Evolutionary conservation across 1,140 invertebrate genomes (phyloP), one percentile per base, ranked within the genome.

Genomic region (Piezodorus guildinii): DNA sequence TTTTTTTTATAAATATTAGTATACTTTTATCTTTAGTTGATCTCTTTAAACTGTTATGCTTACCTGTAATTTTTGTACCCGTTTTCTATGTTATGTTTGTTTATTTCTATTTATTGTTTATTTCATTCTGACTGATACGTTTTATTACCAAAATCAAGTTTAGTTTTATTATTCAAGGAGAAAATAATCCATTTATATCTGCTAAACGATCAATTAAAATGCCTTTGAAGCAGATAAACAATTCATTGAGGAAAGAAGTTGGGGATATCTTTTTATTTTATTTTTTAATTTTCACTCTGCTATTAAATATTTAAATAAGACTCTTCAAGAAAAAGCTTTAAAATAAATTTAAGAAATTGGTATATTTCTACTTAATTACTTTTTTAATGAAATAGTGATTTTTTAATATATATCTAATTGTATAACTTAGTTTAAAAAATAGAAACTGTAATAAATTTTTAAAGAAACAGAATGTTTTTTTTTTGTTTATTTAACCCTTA

Each of bases 211-310:
- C 12, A 10, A 39, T 39, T 39, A 10, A 10, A 39, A 39, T 5
- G 34, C 34, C 12, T 10, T 39, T 39, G 34, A 39, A 39, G 34
- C 12, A 39, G 6, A 39, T 8, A 10, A 39, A 39, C 3, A 39
- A 39, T 39, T 4, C 34, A 39, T 39, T 6, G 12, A 39, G 12
- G 12, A 39, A 10, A 39, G 12, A 39, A 39, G 12, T 30, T 30
- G 34, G 2, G 9, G 34, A 39, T 39, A 39, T 39, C 34, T 39
- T 39, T 39, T 39, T 39, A 39, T 39, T 27, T 59, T 27, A 49
- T 39, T 17, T 62, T 44, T 62, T 62, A 25, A 49, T 62, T 62
- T 49, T 27, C 34, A 21, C 21, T 62, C 51, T 62, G 60, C n/a
- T n/a, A n/a, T 62, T 23, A 62, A 44, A 49, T 62, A 49, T 45